A percentile compares a stretch with the other conserved stretches of the same genome.
Evolutionary conservation across 2,113 vertebrate genomes (phyloP).

Genomic region (Toxostoma redivivum): DNA sequence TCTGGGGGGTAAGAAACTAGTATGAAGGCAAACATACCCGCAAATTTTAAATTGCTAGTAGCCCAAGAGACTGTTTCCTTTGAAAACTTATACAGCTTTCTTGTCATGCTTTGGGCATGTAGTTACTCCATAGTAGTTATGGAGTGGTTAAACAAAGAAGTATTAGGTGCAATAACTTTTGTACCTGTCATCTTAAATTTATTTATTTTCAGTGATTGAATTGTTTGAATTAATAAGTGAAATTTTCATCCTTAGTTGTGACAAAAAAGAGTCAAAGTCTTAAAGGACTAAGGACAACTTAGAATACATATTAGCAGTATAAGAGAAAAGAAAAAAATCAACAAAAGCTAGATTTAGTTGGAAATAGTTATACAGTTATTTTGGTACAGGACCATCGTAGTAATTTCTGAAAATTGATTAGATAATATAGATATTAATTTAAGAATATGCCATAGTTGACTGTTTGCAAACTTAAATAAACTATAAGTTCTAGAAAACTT

Average conservation of each 20-base stretch:
- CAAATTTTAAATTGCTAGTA: not conserved
- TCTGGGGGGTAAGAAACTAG: rapidly evolving
- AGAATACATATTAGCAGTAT: not conserved
- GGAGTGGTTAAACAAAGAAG: not conserved
- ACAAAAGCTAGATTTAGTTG: not conserved
- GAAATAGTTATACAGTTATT: not conserved
- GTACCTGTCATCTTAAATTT: not conserved
- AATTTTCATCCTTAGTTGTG: not conserved
- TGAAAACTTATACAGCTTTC: not conserved
- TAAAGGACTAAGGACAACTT: not conserved
- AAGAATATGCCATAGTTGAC: not conserved
- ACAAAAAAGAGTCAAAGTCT: not conserved
- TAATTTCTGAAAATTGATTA: not conserved
- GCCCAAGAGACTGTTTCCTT: not conserved
- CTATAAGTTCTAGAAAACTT: not conserved
- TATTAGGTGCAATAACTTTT: not conserved
- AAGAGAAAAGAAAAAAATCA: not conserved
- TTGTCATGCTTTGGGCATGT: not conserved
- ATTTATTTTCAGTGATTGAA: not conserved
- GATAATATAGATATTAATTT: not conserved
- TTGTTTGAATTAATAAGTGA: not conserved
- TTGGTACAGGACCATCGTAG: not conserved
- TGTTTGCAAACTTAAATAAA: not conserved
- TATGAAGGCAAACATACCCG: not conserved
- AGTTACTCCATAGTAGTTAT: not conserved